Base-by-base conservation (phyloP, 1,140 invertebrate species). In the Formica exsecta region DNA sequence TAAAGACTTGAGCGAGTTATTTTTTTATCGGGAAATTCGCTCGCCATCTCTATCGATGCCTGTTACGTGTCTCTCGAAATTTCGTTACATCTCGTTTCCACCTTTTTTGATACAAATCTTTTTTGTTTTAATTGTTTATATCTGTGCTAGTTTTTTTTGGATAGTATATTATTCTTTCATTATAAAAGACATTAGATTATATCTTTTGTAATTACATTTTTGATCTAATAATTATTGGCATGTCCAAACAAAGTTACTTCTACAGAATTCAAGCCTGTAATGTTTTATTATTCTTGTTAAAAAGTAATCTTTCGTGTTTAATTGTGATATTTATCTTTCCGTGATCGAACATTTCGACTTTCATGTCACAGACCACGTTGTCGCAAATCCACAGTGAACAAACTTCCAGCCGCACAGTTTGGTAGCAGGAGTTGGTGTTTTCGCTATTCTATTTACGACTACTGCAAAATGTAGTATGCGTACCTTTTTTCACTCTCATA, bases 1-100 rank as follows among this genome's bases (percentile, higher is more conserved):
- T n/a, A 71, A 48, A 36, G 19, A 41, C 25, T 38, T 38, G 54
- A 25, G 38, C 19, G 70, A 25, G 29, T 61, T 71, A 13, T 80
- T 59, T 81, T 36, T 61, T 73, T 44, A 3, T 59, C 32, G 38
- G 13, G 1, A 81, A 81, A 59, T 22, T 73, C 19, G 6, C 36
- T 70, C 51, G 66, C 51, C 9, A 32, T 71, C 22, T 57, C 36
- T 32, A 51, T 38, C 38, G 54, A 81, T 6, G 19, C 32, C 9
- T 3, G 19, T n/a, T 48, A 13, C n/a, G 29, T 25, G 19, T 29
- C 6, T 44, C 54, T 73, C 54, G 7, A 36, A 74, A 61, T 62
- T 38, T 44, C 6, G 13, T 68, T 44, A 13, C 2, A 59, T 19
- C 16, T 51, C 16, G 22, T 51, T 54, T 3, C 13, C 13, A 1